phyloP scores from a whole-genome alignment of 2,888 invertebrate genomes.

The Melangyna quadrimaculata region DNA sequence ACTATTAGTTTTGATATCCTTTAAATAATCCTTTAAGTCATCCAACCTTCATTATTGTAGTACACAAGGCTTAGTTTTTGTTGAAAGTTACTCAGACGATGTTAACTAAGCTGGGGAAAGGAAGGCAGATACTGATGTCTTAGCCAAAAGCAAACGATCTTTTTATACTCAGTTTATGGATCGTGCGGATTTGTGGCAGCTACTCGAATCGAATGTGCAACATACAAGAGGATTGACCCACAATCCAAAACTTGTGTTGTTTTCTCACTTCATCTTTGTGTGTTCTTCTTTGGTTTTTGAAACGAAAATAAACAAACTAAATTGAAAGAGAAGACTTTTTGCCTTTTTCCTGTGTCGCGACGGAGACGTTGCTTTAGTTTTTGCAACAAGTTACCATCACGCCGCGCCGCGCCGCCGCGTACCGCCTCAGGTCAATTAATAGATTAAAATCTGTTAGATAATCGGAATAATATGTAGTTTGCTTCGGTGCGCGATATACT shows the following conservation, averaged over 20 bases:
- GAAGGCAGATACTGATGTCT: slow-evolving; percentile 63
- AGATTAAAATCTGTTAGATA: slow-evolving; percentile 64
- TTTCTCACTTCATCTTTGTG: slow-evolving; percentile 7
- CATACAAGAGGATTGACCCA: slow-evolving; percentile 58
- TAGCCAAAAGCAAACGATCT: slow-evolving; percentile 55
- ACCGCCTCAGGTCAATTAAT: slow-evolving; percentile 62
- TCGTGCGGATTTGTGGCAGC: slow-evolving; percentile 46
- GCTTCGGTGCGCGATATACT: too few species aligned
- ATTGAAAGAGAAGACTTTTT: slow-evolving; percentile 24
- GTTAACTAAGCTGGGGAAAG: slow-evolving; percentile 57
- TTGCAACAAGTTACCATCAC: slow-evolving; percentile 25
- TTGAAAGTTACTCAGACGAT: slow-evolving; percentile 54
- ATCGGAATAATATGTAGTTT: slow-evolving; percentile 40
- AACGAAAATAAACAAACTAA: not conserved
- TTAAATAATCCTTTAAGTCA: slow-evolving; percentile 31
- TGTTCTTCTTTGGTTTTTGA: not conserved
- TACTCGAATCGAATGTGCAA: slow-evolving; percentile 63
- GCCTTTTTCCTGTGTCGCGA: slow-evolving; percentile 35
- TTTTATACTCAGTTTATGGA: slow-evolving; percentile 58
- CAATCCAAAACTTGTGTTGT: slow-evolving; percentile 45
- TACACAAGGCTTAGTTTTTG: slow-evolving; percentile 35
- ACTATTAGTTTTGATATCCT: slow-evolving; percentile 29
- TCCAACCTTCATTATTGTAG: slow-evolving; percentile 57
- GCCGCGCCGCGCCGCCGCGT: not conserved
- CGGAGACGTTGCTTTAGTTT: slow-evolving; percentile 10